Evolutionary conservation across 2,888 invertebrate species (phyloP).

Genomic region (Limnephilus lunatus): DNA sequence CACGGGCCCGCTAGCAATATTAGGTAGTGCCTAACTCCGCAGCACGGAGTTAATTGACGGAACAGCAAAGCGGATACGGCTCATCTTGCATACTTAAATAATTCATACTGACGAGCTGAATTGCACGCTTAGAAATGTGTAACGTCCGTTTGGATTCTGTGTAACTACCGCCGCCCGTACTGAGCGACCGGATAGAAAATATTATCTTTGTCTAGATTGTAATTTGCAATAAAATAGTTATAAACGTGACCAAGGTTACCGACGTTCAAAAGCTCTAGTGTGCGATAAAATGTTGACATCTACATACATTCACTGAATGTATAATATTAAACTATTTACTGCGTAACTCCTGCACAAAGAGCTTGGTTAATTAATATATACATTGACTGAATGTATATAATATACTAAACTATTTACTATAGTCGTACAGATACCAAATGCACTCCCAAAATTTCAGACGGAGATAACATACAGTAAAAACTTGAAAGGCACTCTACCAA

Average conservation of each 20-base stretch:
- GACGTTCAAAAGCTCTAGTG: neutral
- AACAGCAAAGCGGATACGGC: constrained; percentile 46
- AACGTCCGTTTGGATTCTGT: constrained; percentile 39
- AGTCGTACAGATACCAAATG: no score
- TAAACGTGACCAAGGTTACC: neutral
- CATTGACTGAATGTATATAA: no score
- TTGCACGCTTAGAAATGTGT: constrained; percentile 46
- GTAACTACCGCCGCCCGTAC: constrained; percentile 22
- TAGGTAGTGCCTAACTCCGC: neutral
- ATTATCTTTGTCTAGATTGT: neutral
- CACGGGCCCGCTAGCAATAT: neutral
- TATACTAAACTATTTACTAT: no score
- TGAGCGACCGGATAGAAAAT: neutral
- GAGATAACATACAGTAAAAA: no score
- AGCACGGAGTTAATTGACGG: constrained; percentile 26
- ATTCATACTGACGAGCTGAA: constrained; percentile 39
- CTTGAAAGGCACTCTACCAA: no score
- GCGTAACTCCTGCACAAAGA: no score
- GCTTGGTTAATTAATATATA: no score
- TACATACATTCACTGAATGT: no score
- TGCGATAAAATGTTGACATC: no score
- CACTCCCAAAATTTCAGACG: no score
- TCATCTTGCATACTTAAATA: constrained; percentile 45
- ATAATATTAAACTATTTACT: no score
- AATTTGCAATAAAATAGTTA: neutral